Evolutionary conservation across 2,113 vertebrate genomes (phyloP), one percentile per base, ranked within the genome.

Genomic region (Coptodon bakossiorum): DNA sequence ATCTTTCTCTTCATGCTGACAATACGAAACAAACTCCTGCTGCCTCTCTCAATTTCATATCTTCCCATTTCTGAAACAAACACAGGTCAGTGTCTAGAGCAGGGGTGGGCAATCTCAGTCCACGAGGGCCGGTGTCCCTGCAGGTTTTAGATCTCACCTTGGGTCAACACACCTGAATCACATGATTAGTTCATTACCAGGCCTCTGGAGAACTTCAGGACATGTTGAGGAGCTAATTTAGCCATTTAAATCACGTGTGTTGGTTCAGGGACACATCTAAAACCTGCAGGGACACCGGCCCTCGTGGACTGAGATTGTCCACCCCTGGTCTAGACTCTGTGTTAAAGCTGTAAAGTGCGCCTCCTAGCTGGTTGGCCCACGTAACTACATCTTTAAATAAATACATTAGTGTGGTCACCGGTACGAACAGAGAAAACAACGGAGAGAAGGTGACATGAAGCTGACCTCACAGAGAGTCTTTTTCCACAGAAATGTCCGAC

Each of bases 71-170:
- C n/a, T 71, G 38, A 71, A 71, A 71, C 12, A 73, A 40, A 73
- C 38, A 73, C 13, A 73, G 38, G 14, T 73, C 68, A 17, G 40
- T 8, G 24, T 73, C 22, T 4, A 0, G 8, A 34, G 27, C 0
- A 17, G 0, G 48, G 7, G 0, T 50, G 27, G 27, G 27, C 27
- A 27, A 27, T 27, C 27, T 0, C 16, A 50, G 48, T 50, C 0
- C 48, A 0, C 48, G 7, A 50, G 48, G 16, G 48, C 48, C 48
- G 48, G 16, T 17, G 16, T 50, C 7, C 7, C 43, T 17, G 48
- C 48, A 50, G 48, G 48, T 17, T 50, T 50, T 50, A 50, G 48
- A 50, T 50, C 48, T 50, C 48, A 50, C 48, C 48, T 7, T 50
- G 48, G 4, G 4, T 50, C 48, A 50, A 50, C 48, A 50, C 48